Evolutionary conservation across 1,140 invertebrate genomes (phyloP).

Genomic region (Drosophila elegans): DNA sequence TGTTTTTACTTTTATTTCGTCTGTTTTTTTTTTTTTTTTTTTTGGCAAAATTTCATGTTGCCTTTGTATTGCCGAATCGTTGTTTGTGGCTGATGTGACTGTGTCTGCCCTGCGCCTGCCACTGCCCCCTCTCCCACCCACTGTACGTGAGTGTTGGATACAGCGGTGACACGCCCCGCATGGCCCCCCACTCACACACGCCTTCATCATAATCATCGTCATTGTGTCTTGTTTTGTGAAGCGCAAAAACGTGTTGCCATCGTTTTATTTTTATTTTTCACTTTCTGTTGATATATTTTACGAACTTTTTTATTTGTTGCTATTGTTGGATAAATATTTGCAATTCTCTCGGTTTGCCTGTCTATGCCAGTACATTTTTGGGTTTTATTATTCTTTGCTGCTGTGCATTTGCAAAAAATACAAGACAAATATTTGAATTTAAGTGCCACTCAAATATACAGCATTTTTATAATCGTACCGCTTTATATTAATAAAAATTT

Average conservation of each 20-base stretch:
- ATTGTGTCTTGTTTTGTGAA: conserved; percentile 61
- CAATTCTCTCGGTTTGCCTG: conserved; percentile 32
- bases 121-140: conserved; percentile 35
- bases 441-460: not conserved
- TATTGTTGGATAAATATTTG: conserved; percentile 43
- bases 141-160: conserved; percentile 19
- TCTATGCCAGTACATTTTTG: conserved; percentile 28
- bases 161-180: conserved; percentile 23
- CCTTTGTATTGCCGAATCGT: conserved; percentile 40
- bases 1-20: conserved; percentile 64
- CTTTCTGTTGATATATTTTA: conserved; percentile 28
- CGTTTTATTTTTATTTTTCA: conserved; percentile 21
- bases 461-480: not conserved
- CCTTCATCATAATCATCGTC: conserved; percentile 37
- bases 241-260: conserved; percentile 76
- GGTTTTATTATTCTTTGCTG: conserved; percentile 12
- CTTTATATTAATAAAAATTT: not conserved
- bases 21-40: conserved; percentile 37
- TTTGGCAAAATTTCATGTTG: conserved; percentile 50
- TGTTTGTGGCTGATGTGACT: conserved; percentile 32
- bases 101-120: conserved; percentile 65
- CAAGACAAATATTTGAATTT: not conserved
- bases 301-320: conserved; percentile 37
- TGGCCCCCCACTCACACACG: conserved; percentile 23
- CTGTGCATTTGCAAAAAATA: conserved; percentile 4